Evolutionary conservation across 2,113 vertebrate species (phyloP).

Genomic region (Solea senegalensis): DNA sequence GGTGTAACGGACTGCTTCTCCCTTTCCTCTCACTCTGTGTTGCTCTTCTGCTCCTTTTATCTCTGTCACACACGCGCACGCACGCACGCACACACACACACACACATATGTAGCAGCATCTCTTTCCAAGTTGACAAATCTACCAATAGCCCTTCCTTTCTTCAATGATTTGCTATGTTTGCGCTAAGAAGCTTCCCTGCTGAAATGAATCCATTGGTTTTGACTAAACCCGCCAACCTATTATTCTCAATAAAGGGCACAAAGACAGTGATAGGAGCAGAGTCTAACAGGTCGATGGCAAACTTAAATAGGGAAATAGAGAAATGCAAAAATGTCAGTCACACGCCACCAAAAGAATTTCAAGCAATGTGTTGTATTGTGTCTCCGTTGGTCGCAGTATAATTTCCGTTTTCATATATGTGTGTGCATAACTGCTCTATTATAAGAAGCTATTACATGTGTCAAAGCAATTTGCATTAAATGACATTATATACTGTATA

Average conservation of each 20-base stretch:
- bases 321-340: slow-evolving; percentile 53
- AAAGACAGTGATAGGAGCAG: slow-evolving; percentile 41
- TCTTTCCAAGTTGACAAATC: slow-evolving; percentile 57
- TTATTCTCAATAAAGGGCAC: slow-evolving; percentile 69
- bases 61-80: slow-evolving; percentile 2
- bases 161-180: slow-evolving; percentile 73
- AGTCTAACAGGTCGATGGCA: slow-evolving; percentile 55
- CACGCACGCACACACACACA: slow-evolving; percentile 15
- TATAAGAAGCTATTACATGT: slow-evolving; percentile 31
- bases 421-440: neutral
- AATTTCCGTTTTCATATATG: slow-evolving; percentile 7
- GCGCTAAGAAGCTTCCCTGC: slow-evolving; percentile 57
- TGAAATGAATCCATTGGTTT: slow-evolving; percentile 55
- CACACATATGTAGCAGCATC: slow-evolving; percentile 34
- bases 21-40: slow-evolving; percentile 25
- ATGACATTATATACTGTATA: slow-evolving; percentile 12
- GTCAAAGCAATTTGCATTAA: slow-evolving; percentile 48
- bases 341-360: too few relatives aligned
- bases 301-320: slow-evolving; percentile 44
- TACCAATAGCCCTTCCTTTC: slow-evolving; percentile 38
- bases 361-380: too few relatives aligned
- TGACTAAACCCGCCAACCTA: slow-evolving; percentile 52
- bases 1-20: slow-evolving; percentile 60
- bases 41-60: slow-evolving; percentile 23
- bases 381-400: slow-evolving; percentile 4